Evolutionary conservation across 2,888 invertebrate species (phyloP).

Genomic region (Notodonta ziczac): DNA sequence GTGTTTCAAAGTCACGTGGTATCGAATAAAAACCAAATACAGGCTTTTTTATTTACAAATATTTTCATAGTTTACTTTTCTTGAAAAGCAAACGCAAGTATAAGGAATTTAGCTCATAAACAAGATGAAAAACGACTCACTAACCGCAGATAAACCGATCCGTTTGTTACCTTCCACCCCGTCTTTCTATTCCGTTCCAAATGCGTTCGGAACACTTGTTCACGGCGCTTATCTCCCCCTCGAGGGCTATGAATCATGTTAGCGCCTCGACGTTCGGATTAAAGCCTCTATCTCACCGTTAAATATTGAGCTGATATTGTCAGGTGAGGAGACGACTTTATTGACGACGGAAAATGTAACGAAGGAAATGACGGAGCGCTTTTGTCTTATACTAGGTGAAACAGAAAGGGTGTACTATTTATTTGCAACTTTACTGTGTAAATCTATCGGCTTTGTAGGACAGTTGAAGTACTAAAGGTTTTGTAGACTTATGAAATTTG

Average conservation of each 20-base stretch:
- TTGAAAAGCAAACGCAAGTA: not conserved
- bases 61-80: too few species aligned
- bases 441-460: too few species aligned
- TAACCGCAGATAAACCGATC: not conserved
- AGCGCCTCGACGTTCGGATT: constrained; percentile 33
- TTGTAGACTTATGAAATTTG: too few species aligned
- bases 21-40: too few species aligned
- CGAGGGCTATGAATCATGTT: constrained; percentile 39
- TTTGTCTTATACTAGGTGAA: too few species aligned
- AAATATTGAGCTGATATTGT: constrained; percentile 28
- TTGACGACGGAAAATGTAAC: constrained; percentile 12
- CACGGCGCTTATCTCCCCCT: constrained; percentile 32
- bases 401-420: too few species aligned
- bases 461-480: too few species aligned
- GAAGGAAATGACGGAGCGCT: too few species aligned
- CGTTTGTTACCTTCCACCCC: not conserved
- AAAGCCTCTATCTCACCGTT: constrained; percentile 27
- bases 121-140: not conserved
- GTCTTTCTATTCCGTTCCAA: constrained; percentile 31
- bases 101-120: not conserved
- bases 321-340: constrained; percentile 22
- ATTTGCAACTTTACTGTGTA: too few species aligned
- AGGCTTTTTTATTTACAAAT: too few species aligned
- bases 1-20: too few species aligned
- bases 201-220: constrained; percentile 27